Evolutionary conservation across 2,113 vertebrate species (phyloP).

Genomic region (Asarcornis scutulata): DNA sequence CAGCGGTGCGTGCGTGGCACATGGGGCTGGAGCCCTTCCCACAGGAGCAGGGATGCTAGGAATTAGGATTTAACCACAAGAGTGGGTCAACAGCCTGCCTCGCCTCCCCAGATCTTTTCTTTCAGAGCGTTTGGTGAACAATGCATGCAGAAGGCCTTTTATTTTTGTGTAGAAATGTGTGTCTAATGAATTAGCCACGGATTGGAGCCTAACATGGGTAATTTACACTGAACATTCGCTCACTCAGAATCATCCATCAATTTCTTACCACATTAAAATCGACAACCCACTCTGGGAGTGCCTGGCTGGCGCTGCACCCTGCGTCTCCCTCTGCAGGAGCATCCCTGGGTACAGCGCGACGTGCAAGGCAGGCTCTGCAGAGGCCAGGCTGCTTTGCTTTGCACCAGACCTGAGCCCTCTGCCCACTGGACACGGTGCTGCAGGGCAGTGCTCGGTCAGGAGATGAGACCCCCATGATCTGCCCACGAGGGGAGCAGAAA

Average conservation of each 20-base stretch:
- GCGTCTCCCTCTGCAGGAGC: accelerated
- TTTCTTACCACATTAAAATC: conserved; percentile 47
- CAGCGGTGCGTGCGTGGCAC: neutral
- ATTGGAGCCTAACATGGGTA: conserved; percentile 55
- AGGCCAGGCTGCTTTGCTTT: neutral
- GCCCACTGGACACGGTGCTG: too few relatives aligned
- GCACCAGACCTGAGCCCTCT: neutral
- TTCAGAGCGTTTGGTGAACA: conserved; percentile 26
- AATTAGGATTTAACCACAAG: conserved; percentile 19
- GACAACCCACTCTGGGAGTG: neutral
- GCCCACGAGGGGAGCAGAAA: neutral
- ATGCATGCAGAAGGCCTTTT: conserved; percentile 26
- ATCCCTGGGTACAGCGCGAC: accelerated
- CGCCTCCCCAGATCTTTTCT: conserved; percentile 22
- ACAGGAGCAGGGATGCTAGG: neutral
- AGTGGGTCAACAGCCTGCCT: conserved; percentile 26
- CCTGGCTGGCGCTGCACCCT: accelerated
- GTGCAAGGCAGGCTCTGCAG: accelerated
- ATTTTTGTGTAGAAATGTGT: conserved; percentile 56
- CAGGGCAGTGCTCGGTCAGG: too few relatives aligned
- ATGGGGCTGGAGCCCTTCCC: neutral
- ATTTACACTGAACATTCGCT: conserved; percentile 42
- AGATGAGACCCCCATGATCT: too few relatives aligned
- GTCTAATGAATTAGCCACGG: conserved; percentile 66
- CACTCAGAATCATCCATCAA: conserved; percentile 56